Evolutionary conservation across 2,113 vertebrate genomes (phyloP).

Genomic region (Mesocricetus auratus): DNA sequence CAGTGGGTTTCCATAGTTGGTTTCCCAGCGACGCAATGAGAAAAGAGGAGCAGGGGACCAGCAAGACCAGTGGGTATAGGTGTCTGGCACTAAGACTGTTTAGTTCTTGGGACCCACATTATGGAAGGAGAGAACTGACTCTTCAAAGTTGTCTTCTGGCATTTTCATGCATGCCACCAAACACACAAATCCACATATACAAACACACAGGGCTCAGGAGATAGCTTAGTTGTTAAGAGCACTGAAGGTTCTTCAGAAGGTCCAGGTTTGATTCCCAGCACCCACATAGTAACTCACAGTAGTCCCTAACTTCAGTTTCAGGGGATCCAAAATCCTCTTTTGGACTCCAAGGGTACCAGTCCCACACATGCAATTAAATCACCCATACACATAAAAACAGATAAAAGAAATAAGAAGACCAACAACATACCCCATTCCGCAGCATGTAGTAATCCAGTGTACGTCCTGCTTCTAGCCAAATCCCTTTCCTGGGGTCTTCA

Average conservation of each 20-base stretch:
- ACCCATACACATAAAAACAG: neutral
- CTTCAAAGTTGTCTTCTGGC: neutral
- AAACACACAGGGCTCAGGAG: neutral
- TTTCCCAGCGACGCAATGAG: neutral
- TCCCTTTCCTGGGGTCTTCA: slow-evolving; percentile 98
- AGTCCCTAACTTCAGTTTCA: neutral
- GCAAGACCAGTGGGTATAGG: neutral
- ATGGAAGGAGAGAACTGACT: neutral
- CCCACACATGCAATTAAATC: neutral
- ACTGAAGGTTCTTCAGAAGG: neutral
- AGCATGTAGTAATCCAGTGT: slow-evolving; percentile 99
- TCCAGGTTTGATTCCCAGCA: neutral
- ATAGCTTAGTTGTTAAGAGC: neutral
- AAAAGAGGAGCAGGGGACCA: neutral
- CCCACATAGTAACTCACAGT: no score
- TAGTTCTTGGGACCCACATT: neutral
- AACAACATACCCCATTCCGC: slow-evolving; percentile 94
- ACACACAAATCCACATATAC: neutral
- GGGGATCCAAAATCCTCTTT: neutral
- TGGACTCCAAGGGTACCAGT: neutral
- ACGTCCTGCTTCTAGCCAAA: slow-evolving; percentile 98
- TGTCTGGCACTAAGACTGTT: neutral
- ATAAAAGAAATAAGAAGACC: neutral
- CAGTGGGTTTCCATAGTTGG: neutral
- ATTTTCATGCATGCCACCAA: neutral